Evolutionary conservation across 2,797 vertebrate species (phyloP), one percentile per base, ranked within the genome.

Genomic region (Protosalanx chinensis): DNA sequence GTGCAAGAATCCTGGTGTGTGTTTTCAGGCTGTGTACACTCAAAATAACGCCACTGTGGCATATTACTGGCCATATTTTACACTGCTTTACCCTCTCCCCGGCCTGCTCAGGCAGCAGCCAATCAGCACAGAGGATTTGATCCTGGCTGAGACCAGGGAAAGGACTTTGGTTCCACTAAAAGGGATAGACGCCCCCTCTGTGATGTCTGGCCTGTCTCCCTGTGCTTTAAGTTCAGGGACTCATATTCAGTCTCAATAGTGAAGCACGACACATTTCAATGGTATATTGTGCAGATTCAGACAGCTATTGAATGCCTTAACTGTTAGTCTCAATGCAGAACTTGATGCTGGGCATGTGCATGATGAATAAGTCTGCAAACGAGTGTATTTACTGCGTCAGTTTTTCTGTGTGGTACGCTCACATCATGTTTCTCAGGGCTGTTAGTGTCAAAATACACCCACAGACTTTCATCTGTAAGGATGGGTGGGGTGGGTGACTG

Each of bases 191-290:
- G 71, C 68, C 73, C 71, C 77, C 16, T 27, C 77, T 74, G 79
- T 67, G 67, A 67, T 79, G 75, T 82, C 80, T 85, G 72, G 82
- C 77, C 79, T 30, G 56, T 80, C 64, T 77, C 70, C 75, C 70
- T 53, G 56, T 83, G 81, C 82, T 82, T 86, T 67, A 58, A 73
- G 76, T 81, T 89, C 86, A 88, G 80, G 83, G 86, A 83, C 81
- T 79, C 70, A 81, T 76, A 85, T 90, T 89, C 81, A 87, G 66
- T 76, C 64, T 75, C 60, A 60, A 72, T 73, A 72, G 75, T 75
- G 82, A 80, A 83, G 70, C 75, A 64, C 77, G 76, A 78, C 78
- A 75, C 73, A 70, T 88, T 85, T 83, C 81, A 88, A 73, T 79
- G 62, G 79, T 51, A 67, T 74, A 77, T 82, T 84, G 82, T 85